phyloP scores from a whole-genome alignment of 1,140 invertebrate species.

The Heliconius nattereri region DNA sequence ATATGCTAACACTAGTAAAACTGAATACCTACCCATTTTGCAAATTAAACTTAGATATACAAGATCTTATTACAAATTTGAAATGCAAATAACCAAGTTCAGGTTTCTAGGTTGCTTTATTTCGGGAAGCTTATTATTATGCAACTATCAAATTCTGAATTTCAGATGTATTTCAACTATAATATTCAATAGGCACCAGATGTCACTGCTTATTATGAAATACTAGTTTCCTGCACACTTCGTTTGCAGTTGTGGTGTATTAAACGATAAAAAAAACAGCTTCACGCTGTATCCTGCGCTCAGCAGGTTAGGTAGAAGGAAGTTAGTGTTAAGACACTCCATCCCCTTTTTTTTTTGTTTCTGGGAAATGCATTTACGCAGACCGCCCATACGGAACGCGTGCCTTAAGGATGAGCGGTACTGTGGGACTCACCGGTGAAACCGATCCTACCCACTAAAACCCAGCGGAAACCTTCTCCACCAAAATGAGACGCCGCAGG shows the following conservation, averaged over 20 bases:
- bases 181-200: background rate
- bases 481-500: too few relatives aligned
- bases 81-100: conserved; percentile 49
- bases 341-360: too few relatives aligned
- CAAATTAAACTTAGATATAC: conserved; percentile 7
- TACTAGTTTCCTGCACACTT: background rate
- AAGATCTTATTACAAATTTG: conserved; percentile 51
- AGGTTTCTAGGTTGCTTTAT: conserved; percentile 27
- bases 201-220: background rate
- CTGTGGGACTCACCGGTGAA: too few relatives aligned
- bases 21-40: background rate
- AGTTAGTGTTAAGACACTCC: background rate
- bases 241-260: background rate
- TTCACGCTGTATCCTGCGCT: background rate
- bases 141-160: conserved; percentile 14
- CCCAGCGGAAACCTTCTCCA: too few relatives aligned
- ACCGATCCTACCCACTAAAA: too few relatives aligned
- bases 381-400: too few relatives aligned
- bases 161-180: background rate
- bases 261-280: too few relatives aligned
- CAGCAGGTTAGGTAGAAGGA: background rate
- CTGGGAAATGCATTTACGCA: too few relatives aligned
- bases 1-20: background rate
- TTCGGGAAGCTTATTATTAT: conserved; percentile 23
- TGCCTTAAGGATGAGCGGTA: too few relatives aligned